These are phyloP conservation scores for Setipinna tenuifilis DNA, from an alignment of 2,797 vertebrate species.

Conservation along the genomic window DNA sequence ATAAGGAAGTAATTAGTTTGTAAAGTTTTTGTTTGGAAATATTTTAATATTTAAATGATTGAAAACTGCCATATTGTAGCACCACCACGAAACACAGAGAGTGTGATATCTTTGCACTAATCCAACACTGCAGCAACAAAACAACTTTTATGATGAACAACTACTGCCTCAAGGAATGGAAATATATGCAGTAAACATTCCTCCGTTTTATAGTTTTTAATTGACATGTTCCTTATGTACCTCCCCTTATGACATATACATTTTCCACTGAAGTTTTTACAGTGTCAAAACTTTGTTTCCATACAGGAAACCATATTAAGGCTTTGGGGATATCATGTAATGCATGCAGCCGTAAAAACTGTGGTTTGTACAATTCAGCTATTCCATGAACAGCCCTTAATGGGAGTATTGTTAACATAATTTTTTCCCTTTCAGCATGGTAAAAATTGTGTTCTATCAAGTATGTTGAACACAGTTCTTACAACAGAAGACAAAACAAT, in stretches of 20 bases:
- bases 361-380: too few relatives aligned
- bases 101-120: neutral
- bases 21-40: too few relatives aligned
- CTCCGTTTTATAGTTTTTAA: neutral
- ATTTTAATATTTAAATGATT: too few relatives aligned
- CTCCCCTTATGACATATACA: too few relatives aligned
- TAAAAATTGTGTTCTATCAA: neutral
- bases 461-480: neutral
- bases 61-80: neutral
- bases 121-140: neutral
- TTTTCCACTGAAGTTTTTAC: too few relatives aligned
- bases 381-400: neutral
- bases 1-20: too few relatives aligned
- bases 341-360: too few relatives aligned
- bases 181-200: neutral
- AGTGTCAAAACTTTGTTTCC: too few relatives aligned
- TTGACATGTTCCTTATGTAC: neutral
- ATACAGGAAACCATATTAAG: too few relatives aligned
- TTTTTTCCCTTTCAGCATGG: neutral
- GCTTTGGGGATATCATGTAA: too few relatives aligned
- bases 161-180: neutral
- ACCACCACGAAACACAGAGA: neutral
- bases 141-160: neutral
- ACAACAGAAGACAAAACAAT: neutral
- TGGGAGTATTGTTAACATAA: neutral